Evolutionary conservation across 2,797 vertebrate genomes (phyloP).

Genomic region (Avahi laniger): DNA sequence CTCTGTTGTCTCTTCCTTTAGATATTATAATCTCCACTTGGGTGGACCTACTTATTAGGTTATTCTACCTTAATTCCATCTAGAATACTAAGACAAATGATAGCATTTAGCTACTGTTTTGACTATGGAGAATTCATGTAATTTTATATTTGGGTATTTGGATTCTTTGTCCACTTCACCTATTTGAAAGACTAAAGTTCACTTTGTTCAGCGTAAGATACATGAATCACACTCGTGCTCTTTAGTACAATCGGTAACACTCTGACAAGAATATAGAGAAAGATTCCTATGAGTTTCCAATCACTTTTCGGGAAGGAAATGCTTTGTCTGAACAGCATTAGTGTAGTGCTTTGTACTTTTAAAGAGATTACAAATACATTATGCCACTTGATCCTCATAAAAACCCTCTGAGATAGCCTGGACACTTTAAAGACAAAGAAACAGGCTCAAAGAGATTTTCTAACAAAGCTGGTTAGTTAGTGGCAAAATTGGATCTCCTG

Average conservation of each 20-base stretch:
- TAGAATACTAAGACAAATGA: not conserved
- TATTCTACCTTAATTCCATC: not conserved
- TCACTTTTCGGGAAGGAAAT: not conserved
- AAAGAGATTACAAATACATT: slow-evolving; percentile 57
- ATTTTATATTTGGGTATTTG: not conserved
- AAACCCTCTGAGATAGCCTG: slow-evolving; percentile 27
- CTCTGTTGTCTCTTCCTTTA: not conserved
- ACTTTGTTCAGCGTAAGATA: not conserved
- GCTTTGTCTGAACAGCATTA: slow-evolving; percentile 14
- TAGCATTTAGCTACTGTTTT: not conserved
- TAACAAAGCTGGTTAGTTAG: slow-evolving; percentile 60
- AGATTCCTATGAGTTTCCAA: not conserved
- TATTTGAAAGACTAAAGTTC: not conserved
- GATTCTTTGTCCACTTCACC: not conserved
- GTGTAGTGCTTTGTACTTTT: slow-evolving; percentile 9
- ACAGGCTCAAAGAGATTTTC: slow-evolving; percentile 60
- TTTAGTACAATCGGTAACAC: not conserved
- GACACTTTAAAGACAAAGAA: slow-evolving; percentile 58
- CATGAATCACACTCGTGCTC: not conserved
- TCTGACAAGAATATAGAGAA: not conserved
- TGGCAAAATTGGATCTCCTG: not conserved
- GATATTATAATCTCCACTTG: not conserved
- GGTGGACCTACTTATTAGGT: no score
- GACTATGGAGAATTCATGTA: not conserved
- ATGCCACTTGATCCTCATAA: slow-evolving; percentile 52